Evolutionary conservation across 2,797 vertebrate genomes (phyloP).

Genomic region (Lepidocolaptes lacrymiger): DNA sequence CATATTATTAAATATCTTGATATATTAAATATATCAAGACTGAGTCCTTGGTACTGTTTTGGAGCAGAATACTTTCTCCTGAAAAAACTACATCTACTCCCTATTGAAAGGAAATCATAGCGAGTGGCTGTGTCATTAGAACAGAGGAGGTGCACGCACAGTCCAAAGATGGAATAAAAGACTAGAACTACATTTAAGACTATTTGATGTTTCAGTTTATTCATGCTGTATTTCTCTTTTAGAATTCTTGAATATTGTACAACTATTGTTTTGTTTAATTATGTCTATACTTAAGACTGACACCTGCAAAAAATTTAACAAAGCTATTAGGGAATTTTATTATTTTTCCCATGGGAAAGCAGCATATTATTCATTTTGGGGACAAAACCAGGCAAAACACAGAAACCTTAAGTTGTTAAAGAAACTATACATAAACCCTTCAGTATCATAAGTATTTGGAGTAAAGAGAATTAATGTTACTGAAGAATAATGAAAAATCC

Average conservation of each 20-base stretch:
- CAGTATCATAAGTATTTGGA: background rate
- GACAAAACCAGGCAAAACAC: background rate
- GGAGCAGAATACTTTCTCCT: background rate
- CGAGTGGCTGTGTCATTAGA: background rate
- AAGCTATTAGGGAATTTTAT: conserved; percentile 16
- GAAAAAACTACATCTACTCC: background rate
- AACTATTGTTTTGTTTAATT: conserved; percentile 37
- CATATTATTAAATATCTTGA: background rate
- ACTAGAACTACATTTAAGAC: background rate
- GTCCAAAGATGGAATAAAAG: background rate
- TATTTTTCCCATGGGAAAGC: conserved; percentile 22
- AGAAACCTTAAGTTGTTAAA: background rate
- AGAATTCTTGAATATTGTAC: conserved; percentile 7
- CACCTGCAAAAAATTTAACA: conserved; percentile 41
- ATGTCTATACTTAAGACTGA: conserved; percentile 23
- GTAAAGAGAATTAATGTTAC: background rate
- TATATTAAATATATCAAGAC: background rate
- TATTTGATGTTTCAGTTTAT: conserved; percentile 25
- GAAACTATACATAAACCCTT: background rate
- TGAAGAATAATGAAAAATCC: background rate
- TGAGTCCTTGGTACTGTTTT: background rate
- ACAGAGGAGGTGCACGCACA: background rate
- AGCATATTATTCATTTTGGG: background rate
- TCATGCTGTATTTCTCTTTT: conserved; percentile 12
- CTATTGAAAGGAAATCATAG: background rate